phyloP scores from a whole-genome alignment of 1,140 invertebrate species.

The Bombus sylvicola region DNA sequence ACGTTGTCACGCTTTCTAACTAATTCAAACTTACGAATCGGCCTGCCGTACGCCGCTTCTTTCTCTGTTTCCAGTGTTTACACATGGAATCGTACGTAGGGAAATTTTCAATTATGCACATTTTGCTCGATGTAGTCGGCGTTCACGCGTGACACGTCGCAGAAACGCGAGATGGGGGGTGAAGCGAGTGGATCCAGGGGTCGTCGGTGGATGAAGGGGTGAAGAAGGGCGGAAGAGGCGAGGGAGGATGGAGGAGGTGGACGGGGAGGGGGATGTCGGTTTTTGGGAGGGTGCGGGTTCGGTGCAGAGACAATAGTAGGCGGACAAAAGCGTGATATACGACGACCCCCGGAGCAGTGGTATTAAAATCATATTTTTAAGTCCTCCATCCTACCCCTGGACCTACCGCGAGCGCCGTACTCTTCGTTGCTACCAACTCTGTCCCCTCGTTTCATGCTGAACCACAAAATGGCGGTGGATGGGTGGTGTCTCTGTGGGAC shows the following conservation, averaged over 20 bases:
- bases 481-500: constrained; percentile 38
- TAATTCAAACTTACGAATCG: background rate
- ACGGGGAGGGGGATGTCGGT: constrained; percentile 44
- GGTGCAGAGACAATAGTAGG: constrained; percentile 79
- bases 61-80: no score
- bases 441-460: constrained; percentile 42
- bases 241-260: background rate
- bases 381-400: constrained; percentile 58
- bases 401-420: constrained; percentile 21
- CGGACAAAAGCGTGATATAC: constrained; percentile 82
- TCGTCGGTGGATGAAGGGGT: background rate
- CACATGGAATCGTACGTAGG: background rate
- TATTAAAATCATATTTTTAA: constrained; percentile 83
- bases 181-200: background rate
- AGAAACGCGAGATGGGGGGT: background rate
- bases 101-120: constrained; percentile 68
- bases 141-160: constrained; percentile 24
- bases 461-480: constrained; percentile 60
- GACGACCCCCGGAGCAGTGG: constrained; percentile 73
- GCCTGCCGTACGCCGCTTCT: background rate
- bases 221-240: background rate
- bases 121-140: constrained; percentile 44
- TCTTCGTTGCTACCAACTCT: constrained; percentile 41
- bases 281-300: constrained; percentile 66
- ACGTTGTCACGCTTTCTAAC: no score